Evolutionary conservation across 2,888 invertebrate species (phyloP), one percentile per base, ranked within the genome.

Genomic region (Conomelus anceps): DNA sequence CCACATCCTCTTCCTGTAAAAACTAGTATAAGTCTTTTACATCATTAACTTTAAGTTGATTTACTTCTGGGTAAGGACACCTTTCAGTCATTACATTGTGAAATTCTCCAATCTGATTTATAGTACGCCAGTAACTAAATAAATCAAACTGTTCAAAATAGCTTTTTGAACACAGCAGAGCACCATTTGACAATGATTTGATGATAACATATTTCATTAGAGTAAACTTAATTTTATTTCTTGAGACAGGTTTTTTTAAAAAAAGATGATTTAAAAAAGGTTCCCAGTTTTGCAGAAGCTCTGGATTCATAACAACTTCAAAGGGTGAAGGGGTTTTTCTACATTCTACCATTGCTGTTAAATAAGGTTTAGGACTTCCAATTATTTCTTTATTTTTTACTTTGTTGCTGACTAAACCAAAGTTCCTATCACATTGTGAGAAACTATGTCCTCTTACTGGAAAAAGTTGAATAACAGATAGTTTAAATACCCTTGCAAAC

Each of bases 231-330:
- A 86, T 86, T 11, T 86, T 86, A 86, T 86, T 86, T 86, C 86
- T 86, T 86, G 86, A 86, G 6, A 9, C 23, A 86, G 86, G 86
- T 86, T 86, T 86, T 13, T 86, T 88, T 17, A 63, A 22, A 41
- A 63, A 88, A 3, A 41, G 3, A 41, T 29, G 34, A 88, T 88
- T 41, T 88, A 88, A 41, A 88, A 88, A 88, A 22, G 34, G 41
- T 41, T 88, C 41, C 34, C 22, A 88, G 88, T 41, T 88, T 88
- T 88, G 88, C 41, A 41, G 63, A 88, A 88, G 88, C 4, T 88
- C 88, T 41, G 41, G 22, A 41, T 88, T 23, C 63, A 41, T 88
- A 22, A 88, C 88, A 41, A 88, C 88, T 41, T 88, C 88, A 88
- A 22, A 88, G 88, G 41, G 63, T 88, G 41, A 6, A 86, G 22